These are phyloP conservation scores for Pantherophis vulpinus DNA, from an alignment of 2,797 vertebrate genomes.

Conservation along the genomic window DNA sequence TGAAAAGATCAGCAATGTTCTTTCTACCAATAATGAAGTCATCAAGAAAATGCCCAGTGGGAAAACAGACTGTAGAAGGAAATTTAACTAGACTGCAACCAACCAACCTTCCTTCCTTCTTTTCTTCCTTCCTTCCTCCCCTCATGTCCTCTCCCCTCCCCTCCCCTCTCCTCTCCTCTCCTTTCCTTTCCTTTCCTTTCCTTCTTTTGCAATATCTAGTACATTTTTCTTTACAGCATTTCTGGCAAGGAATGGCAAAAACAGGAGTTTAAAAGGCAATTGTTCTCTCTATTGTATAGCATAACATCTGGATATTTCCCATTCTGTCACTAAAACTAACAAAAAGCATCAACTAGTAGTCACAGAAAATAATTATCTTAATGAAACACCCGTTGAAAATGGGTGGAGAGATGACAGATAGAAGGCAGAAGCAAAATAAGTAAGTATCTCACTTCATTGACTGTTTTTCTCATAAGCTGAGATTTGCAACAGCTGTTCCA, in stretches of 20 bases:
- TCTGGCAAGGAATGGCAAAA: neutral
- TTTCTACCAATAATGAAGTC: slow-evolving; percentile 1
- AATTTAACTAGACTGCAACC: neutral
- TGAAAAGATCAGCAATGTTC: neutral
- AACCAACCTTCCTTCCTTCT: neutral
- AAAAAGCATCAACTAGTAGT: neutral
- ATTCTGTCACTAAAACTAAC: neutral
- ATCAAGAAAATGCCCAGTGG: neutral
- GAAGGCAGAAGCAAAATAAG: neutral
- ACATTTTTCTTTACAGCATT: neutral
- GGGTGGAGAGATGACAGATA: neutral
- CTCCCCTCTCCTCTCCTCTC: neutral
- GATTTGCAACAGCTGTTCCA: slow-evolving; percentile 4
- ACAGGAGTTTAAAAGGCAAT: neutral
- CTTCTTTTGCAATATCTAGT: neutral
- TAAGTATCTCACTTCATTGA: neutral
- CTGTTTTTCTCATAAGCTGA: neutral
- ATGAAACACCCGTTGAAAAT: neutral
- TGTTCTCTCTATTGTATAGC: neutral
- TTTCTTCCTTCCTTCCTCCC: neutral
- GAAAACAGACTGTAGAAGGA: neutral
- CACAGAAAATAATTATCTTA: neutral
- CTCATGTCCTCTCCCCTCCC: too few species aligned
- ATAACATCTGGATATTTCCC: neutral
- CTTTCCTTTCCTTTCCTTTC: neutral